phyloP scores from a whole-genome alignment of 2,888 invertebrate genomes.

The Standfussiana lucernea region DNA sequence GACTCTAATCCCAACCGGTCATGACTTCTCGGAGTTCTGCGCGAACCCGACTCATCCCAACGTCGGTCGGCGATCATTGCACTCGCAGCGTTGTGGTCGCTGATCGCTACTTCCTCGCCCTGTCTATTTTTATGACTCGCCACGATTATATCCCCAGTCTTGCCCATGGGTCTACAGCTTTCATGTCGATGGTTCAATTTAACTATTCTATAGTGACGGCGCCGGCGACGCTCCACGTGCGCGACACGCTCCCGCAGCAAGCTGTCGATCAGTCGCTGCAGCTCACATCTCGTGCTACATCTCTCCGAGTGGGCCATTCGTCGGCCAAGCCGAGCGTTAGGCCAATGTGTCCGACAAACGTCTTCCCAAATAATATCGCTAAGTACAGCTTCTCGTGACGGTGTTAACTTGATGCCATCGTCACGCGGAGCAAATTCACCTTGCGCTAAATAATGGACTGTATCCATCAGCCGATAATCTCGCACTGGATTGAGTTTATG shows the following conservation, averaged over 20 bases:
- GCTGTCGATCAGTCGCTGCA: slow-evolving; percentile 86
- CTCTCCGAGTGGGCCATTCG: slow-evolving; percentile 80
- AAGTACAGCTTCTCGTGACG: slow-evolving; percentile 87
- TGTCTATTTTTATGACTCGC: slow-evolving; percentile 85
- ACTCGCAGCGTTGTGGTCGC: slow-evolving; percentile 78
- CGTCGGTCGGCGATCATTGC: slow-evolving; percentile 72
- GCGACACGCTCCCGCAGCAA: slow-evolving; percentile 85
- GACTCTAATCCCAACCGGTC: slow-evolving; percentile 75
- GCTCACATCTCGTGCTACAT: slow-evolving; percentile 80
- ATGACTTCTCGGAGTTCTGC: slow-evolving; percentile 77
- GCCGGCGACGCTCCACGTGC: slow-evolving; percentile 84
- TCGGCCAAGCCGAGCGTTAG: slow-evolving; percentile 83
- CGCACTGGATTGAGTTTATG: slow-evolving; percentile 87
- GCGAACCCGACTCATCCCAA: slow-evolving; percentile 71
- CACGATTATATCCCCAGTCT: slow-evolving; percentile 88
- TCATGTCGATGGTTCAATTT: slow-evolving; percentile 87
- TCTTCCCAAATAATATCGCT: slow-evolving; percentile 89
- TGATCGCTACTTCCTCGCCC: slow-evolving; percentile 75
- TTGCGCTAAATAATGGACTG: slow-evolving; percentile 88
- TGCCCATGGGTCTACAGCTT: slow-evolving; percentile 83
- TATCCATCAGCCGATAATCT: slow-evolving; percentile 88
- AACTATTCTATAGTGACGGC: slow-evolving; percentile 87
- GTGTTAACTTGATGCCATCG: slow-evolving; percentile 87
- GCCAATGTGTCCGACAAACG: slow-evolving; percentile 89
- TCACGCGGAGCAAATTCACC: slow-evolving; percentile 89